Conservation (phyloP, 2,888 invertebrate species). For the Xanthostigma xanthostigma region DNA sequence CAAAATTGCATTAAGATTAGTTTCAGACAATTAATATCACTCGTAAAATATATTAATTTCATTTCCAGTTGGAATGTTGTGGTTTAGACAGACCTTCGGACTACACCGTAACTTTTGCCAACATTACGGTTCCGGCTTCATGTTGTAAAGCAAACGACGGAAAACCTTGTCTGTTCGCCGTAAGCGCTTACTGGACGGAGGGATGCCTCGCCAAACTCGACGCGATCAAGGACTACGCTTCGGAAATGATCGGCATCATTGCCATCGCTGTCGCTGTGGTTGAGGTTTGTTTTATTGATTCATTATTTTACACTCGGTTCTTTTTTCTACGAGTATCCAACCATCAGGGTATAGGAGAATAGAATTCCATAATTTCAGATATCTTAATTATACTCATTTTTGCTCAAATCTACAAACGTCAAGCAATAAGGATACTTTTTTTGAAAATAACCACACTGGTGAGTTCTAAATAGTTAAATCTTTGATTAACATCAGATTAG, state of each 20-base stretch:
- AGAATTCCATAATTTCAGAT: too few species aligned
- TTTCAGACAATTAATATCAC: neutral
- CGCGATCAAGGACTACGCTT: neutral
- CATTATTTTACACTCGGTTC: neutral
- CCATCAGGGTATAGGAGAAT: too few species aligned
- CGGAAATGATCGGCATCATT: neutral
- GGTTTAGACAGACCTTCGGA: slow-evolving; percentile 4
- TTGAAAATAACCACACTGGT: too few species aligned
- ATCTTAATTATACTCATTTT: too few species aligned
- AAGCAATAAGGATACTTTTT: too few species aligned
- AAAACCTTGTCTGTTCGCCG: neutral
- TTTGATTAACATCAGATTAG: too few species aligned
- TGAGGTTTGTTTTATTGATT: neutral
- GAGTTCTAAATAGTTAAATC: too few species aligned
- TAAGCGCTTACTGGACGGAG: slow-evolving; percentile 1
- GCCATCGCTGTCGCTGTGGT: neutral
- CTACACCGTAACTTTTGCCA: neutral
- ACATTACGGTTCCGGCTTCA: slow-evolving; percentile 1
- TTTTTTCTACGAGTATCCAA: too few species aligned
- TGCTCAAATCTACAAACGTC: too few species aligned
- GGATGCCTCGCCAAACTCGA: slow-evolving; percentile 5
- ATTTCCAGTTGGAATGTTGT: slow-evolving; percentile 3
- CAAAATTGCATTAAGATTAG: too few species aligned
- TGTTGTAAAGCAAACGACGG: slow-evolving; percentile 2
- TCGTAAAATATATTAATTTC: neutral